Percentiles rank a stretch among this genome's conserved stretches.
These are phyloP conservation scores for Corydoras maculifer DNA, from an alignment of 2,113 vertebrate genomes.

Conservation along the genomic window DNA sequence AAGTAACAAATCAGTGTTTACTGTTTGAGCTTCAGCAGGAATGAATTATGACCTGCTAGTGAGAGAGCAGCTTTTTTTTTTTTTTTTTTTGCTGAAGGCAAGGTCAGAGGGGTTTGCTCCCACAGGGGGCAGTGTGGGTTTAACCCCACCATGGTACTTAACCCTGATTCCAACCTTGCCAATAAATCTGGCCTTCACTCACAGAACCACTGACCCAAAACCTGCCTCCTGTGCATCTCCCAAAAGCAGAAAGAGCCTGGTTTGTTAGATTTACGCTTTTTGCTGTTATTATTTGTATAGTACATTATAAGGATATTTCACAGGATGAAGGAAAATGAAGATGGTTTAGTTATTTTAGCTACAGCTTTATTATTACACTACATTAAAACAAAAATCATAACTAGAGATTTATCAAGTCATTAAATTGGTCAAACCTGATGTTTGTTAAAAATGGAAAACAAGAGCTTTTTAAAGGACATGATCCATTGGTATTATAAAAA, in stretches of 20 bases:
- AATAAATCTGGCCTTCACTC: conserved; percentile 34
- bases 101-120: conserved; percentile 33
- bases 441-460: no score
- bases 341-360: no score
- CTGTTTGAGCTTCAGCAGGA: conserved; percentile 14
- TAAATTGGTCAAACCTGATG: no score
- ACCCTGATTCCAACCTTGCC: conserved; percentile 31
- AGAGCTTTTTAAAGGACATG: no score
- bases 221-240: background rate
- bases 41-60: conserved; percentile 2
- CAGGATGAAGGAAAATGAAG: no score
- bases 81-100: conserved; percentile 22
- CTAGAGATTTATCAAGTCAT: no score
- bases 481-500: no score
- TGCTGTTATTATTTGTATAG: no score
- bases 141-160: conserved; percentile 36
- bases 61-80: background rate
- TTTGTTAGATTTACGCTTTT: no score
- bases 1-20: conserved; percentile 22
- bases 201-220: conserved; percentile 13
- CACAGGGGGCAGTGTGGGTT: conserved; percentile 32
- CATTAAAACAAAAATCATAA: no score
- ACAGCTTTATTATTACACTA: no score
- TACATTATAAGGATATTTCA: no score
- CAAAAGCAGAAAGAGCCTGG: conserved; percentile 11